These are phyloP conservation scores for Andrena flavipes DNA, from an alignment of 2,888 invertebrate species.

Conservation along the genomic window DNA sequence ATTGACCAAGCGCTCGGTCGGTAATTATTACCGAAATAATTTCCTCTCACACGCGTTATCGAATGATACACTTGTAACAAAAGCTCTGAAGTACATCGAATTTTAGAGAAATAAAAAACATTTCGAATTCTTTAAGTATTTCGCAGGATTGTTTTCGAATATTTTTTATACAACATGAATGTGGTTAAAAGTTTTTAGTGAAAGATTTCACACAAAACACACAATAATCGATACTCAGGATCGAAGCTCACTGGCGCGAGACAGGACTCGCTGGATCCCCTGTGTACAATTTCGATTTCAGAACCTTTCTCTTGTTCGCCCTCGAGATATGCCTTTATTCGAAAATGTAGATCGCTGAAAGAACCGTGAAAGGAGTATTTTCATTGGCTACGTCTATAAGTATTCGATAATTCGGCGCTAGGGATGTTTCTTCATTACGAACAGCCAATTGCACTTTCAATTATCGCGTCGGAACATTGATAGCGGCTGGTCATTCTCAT, in stretches of 20 bases:
- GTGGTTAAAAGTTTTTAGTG: conserved; percentile 15
- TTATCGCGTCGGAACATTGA: background rate
- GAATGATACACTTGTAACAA: background rate
- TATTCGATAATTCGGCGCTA: conserved; percentile 17
- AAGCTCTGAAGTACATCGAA: conserved; percentile 1
- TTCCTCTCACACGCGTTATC: background rate
- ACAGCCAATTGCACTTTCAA: background rate
- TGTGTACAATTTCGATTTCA: conserved; percentile 59
- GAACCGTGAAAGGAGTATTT: conserved; percentile 35
- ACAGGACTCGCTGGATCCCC: conserved; percentile 53
- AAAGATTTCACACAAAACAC: conserved; percentile 55
- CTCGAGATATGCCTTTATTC: conserved; percentile 39
- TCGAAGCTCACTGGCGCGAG: conserved; percentile 32
- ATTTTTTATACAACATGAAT: too few relatives aligned
- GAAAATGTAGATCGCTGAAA: conserved; percentile 27
- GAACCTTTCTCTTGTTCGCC: conserved; percentile 11
- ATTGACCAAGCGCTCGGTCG: conserved; percentile 5
- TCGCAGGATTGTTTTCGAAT: background rate
- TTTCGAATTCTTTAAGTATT: background rate
- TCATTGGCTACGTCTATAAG: conserved; percentile 36
- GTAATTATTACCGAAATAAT: background rate
- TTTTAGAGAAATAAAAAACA: background rate
- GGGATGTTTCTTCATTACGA: background rate
- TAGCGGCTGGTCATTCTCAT: background rate
- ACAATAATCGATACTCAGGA: conserved; percentile 53